Conservation (phyloP, 2,888 invertebrate genomes). For the Hirtodrosophila duncani region DNA sequence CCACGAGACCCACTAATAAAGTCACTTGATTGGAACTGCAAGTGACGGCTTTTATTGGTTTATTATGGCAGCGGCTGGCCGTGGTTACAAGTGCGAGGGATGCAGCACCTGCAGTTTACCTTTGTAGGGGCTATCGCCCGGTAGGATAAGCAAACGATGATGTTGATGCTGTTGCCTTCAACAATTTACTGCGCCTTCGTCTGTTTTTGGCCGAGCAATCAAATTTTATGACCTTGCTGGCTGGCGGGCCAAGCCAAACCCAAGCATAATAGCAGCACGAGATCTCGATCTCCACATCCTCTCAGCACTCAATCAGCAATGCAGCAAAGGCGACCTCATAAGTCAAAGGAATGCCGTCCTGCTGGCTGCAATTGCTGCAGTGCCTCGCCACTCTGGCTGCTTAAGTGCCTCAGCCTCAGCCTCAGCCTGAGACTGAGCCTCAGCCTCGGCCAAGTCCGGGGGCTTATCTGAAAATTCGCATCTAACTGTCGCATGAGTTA, state of each 20-base stretch:
- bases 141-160: slow-evolving; percentile 20
- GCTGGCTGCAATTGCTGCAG: slow-evolving; percentile 47
- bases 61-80: slow-evolving; percentile 54
- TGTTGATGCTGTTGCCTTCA: slow-evolving; percentile 1
- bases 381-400: slow-evolving; percentile 22
- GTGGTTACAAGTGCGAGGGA: slow-evolving; percentile 3
- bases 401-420: slow-evolving; percentile 39
- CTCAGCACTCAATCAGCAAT: slow-evolving; percentile 58
- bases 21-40: slow-evolving; percentile 66
- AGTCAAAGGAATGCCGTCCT: slow-evolving; percentile 60
- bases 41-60: slow-evolving; percentile 53
- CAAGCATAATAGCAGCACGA: slow-evolving; percentile 50
- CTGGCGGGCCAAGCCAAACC: slow-evolving; percentile 30
- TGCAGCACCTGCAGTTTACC: background rate
- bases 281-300: slow-evolving; percentile 41
- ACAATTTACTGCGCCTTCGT: slow-evolving; percentile 17
- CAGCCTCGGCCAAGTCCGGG: slow-evolving; percentile 22
- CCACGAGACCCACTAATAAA: slow-evolving; percentile 27
- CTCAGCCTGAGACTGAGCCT: slow-evolving; percentile 5
- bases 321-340: slow-evolving; percentile 46
- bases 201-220: slow-evolving; percentile 46
- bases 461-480: slow-evolving; percentile 49
- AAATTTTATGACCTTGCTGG: slow-evolving; percentile 67
- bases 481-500: slow-evolving; percentile 55
- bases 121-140: background rate